Evolutionary conservation across 2,797 vertebrate species (phyloP), one percentile per base, ranked within the genome.

Genomic region (Bufotes viridis): DNA sequence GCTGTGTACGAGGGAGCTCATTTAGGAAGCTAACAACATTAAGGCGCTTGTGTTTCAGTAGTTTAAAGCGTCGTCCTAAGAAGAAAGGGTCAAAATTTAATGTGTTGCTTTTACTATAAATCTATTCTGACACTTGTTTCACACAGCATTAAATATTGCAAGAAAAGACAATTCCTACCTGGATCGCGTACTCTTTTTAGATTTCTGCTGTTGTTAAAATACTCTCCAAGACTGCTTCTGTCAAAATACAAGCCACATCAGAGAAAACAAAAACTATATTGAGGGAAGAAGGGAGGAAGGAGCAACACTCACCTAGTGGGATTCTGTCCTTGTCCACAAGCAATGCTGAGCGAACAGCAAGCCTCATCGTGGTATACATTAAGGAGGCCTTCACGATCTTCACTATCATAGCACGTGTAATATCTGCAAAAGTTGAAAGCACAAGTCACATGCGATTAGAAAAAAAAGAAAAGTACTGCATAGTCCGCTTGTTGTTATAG

Each of bases 21-120:
- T 96, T 98, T 85, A 99, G 94, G 87, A 98, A 98, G n/a, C 97
- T 97, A 42, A 98, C 98, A 0, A 98, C 96, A 0, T 96, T 97
- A 55, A 98, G 93, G 1, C 97, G 94, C 0, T 96, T 97, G 91
- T 97, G 96, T 84, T 98, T 99, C 65, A 98, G 93, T 1, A 97
- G 92, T 29, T 95, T 95, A 92, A 96, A 96, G 12, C 97, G 94
- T 18, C 96, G 90, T 0, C 94, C 98, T 98, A 79, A 67, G 55
- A 53, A 22, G 29, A n/a, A 81, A 18, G 1, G 29, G 17, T 14
- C 20, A 26, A 20, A 29, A 55, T 60, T 20, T 15, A 34, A 70
- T 14, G 10, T 42, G 3, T 53, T 51, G 49, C 12, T 76, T 76
- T 51, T 17, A 34, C n/a, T 7, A 26, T 29, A 11, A 17, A 1